phyloP scores from a whole-genome alignment of 2,888 invertebrate genomes.

The Chaetogeoica ovagalla region DNA sequence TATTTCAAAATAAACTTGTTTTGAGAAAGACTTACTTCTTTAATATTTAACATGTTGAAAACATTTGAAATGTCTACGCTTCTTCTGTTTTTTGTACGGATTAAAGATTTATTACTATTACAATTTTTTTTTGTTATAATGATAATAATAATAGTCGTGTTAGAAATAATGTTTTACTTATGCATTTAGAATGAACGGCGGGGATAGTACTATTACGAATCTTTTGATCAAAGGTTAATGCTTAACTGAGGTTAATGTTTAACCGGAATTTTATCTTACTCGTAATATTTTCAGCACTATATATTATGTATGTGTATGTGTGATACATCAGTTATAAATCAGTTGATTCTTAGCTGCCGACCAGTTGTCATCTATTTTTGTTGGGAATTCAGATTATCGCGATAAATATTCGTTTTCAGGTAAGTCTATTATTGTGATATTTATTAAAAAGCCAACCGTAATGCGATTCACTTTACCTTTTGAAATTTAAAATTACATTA shows the following conservation, averaged over 20 bases:
- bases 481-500: no score
- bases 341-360: background rate
- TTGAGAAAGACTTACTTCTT: no score
- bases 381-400: background rate
- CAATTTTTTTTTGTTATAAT: no score
- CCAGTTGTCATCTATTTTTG: background rate
- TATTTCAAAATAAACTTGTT: no score
- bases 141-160: no score
- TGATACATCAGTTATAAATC: background rate
- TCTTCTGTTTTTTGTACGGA: no score
- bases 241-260: background rate
- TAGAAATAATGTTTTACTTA: background rate
- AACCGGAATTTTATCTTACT: background rate
- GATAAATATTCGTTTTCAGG: background rate
- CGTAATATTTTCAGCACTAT: constrained; percentile 9
- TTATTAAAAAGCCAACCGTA: no score
- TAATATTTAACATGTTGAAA: no score
- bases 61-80: no score
- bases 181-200: background rate
- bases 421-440: constrained; percentile 11
- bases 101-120: no score
- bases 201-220: background rate
- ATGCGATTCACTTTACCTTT: no score
- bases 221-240: constrained; percentile 5
- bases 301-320: background rate